phyloP scores from a whole-genome alignment of 2,888 invertebrate genomes.

The Tholera decimalis region DNA sequence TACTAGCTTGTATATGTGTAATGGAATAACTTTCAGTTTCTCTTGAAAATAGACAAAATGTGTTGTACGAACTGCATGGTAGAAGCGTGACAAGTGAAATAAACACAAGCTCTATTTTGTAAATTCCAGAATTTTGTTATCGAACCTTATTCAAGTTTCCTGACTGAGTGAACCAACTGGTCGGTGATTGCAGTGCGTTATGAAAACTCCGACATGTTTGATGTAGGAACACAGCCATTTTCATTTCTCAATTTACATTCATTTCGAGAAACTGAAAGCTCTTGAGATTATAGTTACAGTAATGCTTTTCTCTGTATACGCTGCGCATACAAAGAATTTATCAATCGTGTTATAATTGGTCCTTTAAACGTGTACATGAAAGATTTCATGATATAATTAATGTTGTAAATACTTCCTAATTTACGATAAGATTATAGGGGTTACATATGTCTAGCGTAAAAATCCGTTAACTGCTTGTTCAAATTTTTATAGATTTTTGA shows the following conservation, averaged over 20 bases:
- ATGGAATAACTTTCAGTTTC: slow-evolving; percentile 61
- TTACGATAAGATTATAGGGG: background rate
- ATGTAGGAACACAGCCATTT: slow-evolving; percentile 14
- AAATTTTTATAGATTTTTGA: slow-evolving; percentile 42
- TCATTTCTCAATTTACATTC: slow-evolving; percentile 23
- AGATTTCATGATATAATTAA: background rate
- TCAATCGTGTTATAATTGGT: slow-evolving; percentile 54
- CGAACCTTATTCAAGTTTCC: background rate
- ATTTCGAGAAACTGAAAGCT: slow-evolving; percentile 65
- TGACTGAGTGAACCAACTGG: no score
- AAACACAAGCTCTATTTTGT: background rate
- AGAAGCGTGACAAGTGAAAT: no score
- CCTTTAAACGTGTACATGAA: slow-evolving; percentile 53
- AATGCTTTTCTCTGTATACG: slow-evolving; percentile 62
- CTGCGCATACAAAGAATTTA: slow-evolving; percentile 65
- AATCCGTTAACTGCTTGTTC: slow-evolving; percentile 26
- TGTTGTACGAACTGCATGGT: background rate
- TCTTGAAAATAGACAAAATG: slow-evolving; percentile 28
- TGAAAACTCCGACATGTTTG: background rate
- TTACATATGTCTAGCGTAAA: slow-evolving; percentile 3
- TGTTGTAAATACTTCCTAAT: slow-evolving; percentile 20
- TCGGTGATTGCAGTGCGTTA: background rate
- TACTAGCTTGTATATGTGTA: slow-evolving; percentile 60
- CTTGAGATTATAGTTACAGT: slow-evolving; percentile 78
- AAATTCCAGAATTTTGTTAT: background rate